Conservation (phyloP, 2,113 vertebrate species). For the Ceyx margarethae region DNA sequence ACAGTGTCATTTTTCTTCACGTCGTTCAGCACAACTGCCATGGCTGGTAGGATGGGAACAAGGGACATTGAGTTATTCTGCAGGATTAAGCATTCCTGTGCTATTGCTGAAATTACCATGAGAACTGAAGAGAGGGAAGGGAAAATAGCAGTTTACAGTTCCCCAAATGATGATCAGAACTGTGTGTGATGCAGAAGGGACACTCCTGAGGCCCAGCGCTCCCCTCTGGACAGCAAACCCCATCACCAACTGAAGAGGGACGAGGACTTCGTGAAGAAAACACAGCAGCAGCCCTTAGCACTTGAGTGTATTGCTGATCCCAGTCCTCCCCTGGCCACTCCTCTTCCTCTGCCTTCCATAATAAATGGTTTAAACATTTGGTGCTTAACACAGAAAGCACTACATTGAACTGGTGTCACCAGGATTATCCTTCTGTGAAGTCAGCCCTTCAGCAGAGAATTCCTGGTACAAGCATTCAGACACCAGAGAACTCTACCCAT, state of each 20-base stretch:
- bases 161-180: not conserved
- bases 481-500: not conserved
- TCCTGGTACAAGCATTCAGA: not conserved
- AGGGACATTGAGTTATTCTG: not conserved
- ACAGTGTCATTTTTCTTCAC: not conserved
- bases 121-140: not conserved
- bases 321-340: not conserved
- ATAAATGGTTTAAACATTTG: not conserved
- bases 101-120: constrained; percentile 10
- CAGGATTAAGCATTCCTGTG: not conserved
- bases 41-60: not conserved
- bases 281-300: not conserved
- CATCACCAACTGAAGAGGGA: not conserved
- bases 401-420: not conserved
- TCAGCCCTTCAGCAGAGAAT: not conserved
- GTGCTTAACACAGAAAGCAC: not conserved
- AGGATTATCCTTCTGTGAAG: not conserved
- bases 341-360: not conserved
- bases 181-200: not conserved
- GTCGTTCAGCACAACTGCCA: not conserved
- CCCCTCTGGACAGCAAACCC: not conserved
- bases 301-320: not conserved
- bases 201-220: not conserved
- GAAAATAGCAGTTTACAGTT: not conserved
- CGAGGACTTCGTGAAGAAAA: not conserved